Evolutionary conservation across 2,797 vertebrate genomes (phyloP).

Genomic region (Hemibagrus guttatus): DNA sequence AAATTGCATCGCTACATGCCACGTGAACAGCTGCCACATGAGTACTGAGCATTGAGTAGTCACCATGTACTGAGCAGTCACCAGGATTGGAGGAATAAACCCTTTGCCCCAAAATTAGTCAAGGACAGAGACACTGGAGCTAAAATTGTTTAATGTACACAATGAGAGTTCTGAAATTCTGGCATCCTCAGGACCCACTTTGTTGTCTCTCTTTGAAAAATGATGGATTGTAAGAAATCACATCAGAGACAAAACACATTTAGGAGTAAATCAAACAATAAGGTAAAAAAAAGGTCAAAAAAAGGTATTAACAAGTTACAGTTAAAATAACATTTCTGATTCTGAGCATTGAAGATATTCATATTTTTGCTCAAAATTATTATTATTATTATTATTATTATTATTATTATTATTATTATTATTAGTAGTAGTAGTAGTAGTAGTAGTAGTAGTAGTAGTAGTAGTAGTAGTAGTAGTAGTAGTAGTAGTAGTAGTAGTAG

Average conservation of each 20-base stretch:
- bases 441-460: too few relatives aligned
- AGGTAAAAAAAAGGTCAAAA: too few relatives aligned
- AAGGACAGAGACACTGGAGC: not conserved
- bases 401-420: too few relatives aligned
- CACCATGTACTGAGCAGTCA: not conserved
- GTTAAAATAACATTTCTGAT: not conserved
- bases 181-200: not conserved
- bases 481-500: too few relatives aligned
- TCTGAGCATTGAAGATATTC: not conserved
- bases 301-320: too few relatives aligned
- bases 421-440: too few relatives aligned
- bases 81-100: not conserved
- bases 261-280: not conserved
- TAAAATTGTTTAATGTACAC: not conserved
- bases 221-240: not conserved
- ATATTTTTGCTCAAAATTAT: too few relatives aligned
- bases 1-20: not conserved
- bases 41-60: too few relatives aligned
- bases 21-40: not conserved
- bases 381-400: too few relatives aligned
- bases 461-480: too few relatives aligned
- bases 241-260: not conserved
- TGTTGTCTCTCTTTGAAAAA: not conserved
- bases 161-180: not conserved
- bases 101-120: too few relatives aligned